Percentiles rank a stretch among this genome's conserved stretches.
Evolutionary conservation across 2,888 invertebrate genomes (phyloP).

Genomic region (Drosophila nigritarsus): DNA sequence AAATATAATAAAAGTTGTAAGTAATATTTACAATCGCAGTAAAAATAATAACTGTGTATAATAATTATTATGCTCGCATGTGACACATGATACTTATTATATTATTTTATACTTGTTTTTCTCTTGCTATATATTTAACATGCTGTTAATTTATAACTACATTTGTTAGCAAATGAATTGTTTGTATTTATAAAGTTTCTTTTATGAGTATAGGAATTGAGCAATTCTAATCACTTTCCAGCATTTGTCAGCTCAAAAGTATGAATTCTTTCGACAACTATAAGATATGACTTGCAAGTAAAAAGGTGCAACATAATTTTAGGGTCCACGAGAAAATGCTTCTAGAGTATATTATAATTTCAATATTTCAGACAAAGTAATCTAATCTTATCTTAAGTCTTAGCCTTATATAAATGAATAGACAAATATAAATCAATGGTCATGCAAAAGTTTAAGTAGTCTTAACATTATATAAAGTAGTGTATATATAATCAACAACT

Average conservation of each 20-base stretch:
- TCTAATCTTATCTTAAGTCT: neutral
- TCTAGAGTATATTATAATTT: neutral
- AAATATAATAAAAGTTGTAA: neutral
- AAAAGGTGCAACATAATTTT: neutral
- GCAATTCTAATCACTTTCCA: conserved; percentile 28
- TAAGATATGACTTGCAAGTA: neutral
- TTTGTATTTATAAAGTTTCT: conserved; percentile 32
- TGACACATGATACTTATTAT: neutral
- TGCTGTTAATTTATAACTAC: conserved; percentile 43
- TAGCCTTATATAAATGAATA: neutral
- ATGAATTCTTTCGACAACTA: neutral
- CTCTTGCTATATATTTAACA: conserved; percentile 20
- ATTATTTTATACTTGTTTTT: conserved; percentile 39
- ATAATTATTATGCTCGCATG: neutral
- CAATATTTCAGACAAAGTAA: neutral
- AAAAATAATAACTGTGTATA: neutral
- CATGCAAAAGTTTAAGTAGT: neutral
- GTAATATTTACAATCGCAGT: neutral
- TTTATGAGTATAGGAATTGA: conserved; percentile 17
- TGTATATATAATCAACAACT: neutral
- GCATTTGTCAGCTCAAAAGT: neutral
- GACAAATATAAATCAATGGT: neutral
- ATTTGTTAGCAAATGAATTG: conserved; percentile 18
- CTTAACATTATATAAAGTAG: neutral
- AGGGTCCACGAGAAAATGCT: neutral